Conservation (phyloP, 2,797 vertebrate species). For the Platalea minor region DNA sequence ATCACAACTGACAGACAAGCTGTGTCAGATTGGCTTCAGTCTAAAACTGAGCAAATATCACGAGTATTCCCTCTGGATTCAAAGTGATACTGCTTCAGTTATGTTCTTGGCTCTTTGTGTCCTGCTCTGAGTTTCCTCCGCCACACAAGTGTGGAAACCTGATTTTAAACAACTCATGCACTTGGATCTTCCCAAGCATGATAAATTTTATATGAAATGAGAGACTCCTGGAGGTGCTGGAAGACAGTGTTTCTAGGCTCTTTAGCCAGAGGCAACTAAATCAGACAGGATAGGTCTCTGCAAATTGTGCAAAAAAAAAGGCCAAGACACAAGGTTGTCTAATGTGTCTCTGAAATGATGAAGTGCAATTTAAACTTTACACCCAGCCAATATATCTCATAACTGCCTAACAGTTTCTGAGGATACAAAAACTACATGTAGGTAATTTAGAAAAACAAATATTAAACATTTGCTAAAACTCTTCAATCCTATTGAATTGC, state of each 20-base stretch:
- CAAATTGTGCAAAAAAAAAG: background rate
- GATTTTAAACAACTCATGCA: background rate
- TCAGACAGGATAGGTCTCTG: background rate
- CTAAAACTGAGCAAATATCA: background rate
- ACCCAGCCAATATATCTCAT: background rate
- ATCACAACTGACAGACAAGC: background rate
- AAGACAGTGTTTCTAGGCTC: background rate
- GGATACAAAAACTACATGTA: background rate
- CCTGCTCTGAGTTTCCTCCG: background rate
- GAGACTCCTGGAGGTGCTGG: background rate
- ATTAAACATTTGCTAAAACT: background rate
- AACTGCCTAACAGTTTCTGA: background rate
- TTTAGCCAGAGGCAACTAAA: background rate
- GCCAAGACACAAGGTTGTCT: background rate
- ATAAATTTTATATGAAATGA: background rate
- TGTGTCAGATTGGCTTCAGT: background rate
- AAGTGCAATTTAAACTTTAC: background rate
- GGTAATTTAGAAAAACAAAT: background rate
- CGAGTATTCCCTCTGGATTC: background rate
- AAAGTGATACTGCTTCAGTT: background rate
- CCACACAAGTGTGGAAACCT: background rate
- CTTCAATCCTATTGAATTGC: background rate
- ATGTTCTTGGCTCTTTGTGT: background rate
- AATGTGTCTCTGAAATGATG: background rate
- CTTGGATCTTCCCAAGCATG: background rate